Evolutionary conservation across 2,113 vertebrate species (phyloP), one percentile per base, ranked within the genome.

Genomic region (Strix aluco): DNA sequence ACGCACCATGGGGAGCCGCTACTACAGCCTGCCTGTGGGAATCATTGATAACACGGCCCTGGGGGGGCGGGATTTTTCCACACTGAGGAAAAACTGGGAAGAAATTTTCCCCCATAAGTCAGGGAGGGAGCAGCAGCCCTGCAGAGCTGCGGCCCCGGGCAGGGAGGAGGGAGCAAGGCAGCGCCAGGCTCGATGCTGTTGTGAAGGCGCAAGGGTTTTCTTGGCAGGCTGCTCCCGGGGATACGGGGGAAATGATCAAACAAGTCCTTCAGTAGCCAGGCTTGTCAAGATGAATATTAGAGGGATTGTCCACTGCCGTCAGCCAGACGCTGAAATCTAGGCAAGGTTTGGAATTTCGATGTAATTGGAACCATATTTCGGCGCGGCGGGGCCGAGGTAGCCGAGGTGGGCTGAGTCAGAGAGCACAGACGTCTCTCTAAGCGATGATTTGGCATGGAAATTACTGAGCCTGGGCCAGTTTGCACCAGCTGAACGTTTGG

Each of bases 181-280:
- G 85, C 4, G 4, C 38, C 0, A 5, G 36, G 44, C 66, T 80
- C 15, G 72, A 20, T 27, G 17, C 84, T 71, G 59, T 84, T 67
- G 90, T 36, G 81, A 72, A 82, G 78, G 79, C 30, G 2, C 36
- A 16, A 77, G 92, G 89, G 87, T 55, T 95, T 92, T 86, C 80
- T 96, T 95, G 96, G 96, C 91, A 86, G 92, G 71, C 91, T 81
- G 79, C 88, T 96, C 65, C 90, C 6, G 42, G 82, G 92, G 79
- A 96, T 95, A 52, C 0, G 3, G 75, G 92, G 59, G 80, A 94
- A 94, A 30, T 84, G 94, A 95, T 96, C 92, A 97, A 97, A 94
- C 92, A 89, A 95, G 91, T 82, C 94, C 90, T 97, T 89, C 89
- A 95, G 96, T 96, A 97, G 95, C 95, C 89, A 96, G 93, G 71